Evolutionary conservation across 2,113 vertebrate species (phyloP), one percentile per base, ranked within the genome.

Genomic region (Eidolon helvum): DNA sequence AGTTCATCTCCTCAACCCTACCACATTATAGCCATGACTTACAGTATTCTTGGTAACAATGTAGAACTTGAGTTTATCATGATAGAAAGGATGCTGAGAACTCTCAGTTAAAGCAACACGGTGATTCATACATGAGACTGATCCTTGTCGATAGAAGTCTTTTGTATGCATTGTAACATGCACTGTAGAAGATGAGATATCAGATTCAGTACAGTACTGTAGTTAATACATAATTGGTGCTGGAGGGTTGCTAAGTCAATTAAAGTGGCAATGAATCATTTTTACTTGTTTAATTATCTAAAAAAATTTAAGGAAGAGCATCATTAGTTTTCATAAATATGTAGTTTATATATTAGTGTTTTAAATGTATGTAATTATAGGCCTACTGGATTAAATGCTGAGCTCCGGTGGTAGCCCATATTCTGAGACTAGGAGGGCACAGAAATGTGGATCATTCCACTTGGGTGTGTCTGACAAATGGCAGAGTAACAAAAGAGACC

Each of bases 241-340:
- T 22, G 43, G 82, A 71, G 72, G 26, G 11, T 78, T 90, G 21
- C 59, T 95, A 63, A 35, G 65, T 75, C 77, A 57, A 55, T 28
- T 94, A 91, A 75, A 71, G 68, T 50, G 78, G 2, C 35, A 95
- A 45, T 87, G 30, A 83, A 69, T 79, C 2, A 87, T 97, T 95
- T 96, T 82, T 4, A 77, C 0, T 68, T 28, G 15, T 35, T 88
- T 95, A 94, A 79, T 53, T 94, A 87, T 87, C 45, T 85, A 55
- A 93, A 87, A 85, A 83, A 84, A 69, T 26, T 90, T 82, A 75
- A 79, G 21, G 19, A 43, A 74, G 38, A 18, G 38, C 10, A 30
- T 88, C 48, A 35, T 87, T 94, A 12, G 57, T 84, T 71, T 92
- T 80, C 30, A 92, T 22, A 87, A 72, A 50, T 43, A 77, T 35